Evolutionary conservation across 2,888 invertebrate species (phyloP).

Genomic region (Conchocele bisecta): DNA sequence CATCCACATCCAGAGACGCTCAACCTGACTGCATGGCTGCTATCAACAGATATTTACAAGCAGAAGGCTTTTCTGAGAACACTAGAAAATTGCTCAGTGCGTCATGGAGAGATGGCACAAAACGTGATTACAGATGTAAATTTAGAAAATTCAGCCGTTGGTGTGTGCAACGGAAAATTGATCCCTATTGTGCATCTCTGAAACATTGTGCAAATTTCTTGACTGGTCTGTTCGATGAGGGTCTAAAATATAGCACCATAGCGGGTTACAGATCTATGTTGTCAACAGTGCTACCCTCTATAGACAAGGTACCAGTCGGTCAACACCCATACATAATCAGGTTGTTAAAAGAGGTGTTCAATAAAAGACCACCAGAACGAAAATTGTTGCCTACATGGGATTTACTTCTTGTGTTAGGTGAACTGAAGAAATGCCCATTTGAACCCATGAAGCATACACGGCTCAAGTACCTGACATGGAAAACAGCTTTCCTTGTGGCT

Average conservation of each 20-base stretch:
- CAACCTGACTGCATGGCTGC: conserved; percentile 23
- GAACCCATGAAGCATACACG: background rate
- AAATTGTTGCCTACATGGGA: background rate
- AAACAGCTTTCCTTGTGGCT: conserved; percentile 16
- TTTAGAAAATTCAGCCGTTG: conserved; percentile 4
- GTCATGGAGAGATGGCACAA: no score
- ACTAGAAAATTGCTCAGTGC: no score
- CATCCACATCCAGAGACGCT: conserved; percentile 1
- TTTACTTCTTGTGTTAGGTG: background rate
- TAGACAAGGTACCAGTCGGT: conserved; percentile 5
- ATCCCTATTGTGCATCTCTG: conserved; percentile 1
- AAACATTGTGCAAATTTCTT: conserved; percentile 8
- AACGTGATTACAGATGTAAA: conserved; percentile 8
- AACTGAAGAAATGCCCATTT: conserved; percentile 1
- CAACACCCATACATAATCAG: conserved; percentile 10
- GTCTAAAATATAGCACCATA: no score
- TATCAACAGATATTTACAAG: conserved; percentile 2
- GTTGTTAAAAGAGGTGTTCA: conserved; percentile 11
- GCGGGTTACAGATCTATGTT: conserved; percentile 11
- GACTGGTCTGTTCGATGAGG: no score
- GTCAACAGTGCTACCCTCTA: background rate
- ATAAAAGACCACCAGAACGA: background rate
- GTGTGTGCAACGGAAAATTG: conserved; percentile 21
- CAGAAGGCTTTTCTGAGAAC: no score
- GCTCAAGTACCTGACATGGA: background rate